A percentile compares a stretch with the other conserved stretches of the same genome.
Evolutionary conservation across 2,797 vertebrate species (phyloP).

Genomic region (Botia almorhae): DNA sequence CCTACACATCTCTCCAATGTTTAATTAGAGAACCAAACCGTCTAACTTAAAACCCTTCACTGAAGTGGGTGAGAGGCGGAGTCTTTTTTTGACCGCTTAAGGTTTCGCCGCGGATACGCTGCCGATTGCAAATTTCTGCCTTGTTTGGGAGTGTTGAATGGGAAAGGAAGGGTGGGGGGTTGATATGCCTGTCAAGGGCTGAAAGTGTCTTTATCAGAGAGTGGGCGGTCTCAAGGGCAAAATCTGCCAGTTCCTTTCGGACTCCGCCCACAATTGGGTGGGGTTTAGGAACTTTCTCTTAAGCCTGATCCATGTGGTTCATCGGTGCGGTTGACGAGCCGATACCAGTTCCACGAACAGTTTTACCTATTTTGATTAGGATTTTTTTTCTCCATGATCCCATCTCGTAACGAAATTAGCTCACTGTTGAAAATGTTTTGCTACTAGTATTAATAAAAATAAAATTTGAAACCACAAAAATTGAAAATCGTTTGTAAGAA

Average conservation of each 20-base stretch:
- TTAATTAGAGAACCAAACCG: conserved; percentile 58
- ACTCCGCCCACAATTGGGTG: conserved; percentile 68
- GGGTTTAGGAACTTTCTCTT: conserved; percentile 66
- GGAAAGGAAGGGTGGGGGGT: conserved; percentile 52
- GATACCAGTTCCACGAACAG: conserved; percentile 72
- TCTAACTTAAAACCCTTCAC: conserved; percentile 61
- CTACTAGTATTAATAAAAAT: conserved; percentile 75
- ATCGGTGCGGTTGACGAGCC: conserved; percentile 69
- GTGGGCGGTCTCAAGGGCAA: conserved; percentile 61
- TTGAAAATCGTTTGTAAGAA: conserved; percentile 63
- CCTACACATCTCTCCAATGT: conserved; percentile 69
- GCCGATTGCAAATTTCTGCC: conserved; percentile 58
- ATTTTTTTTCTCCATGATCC: conserved; percentile 73
- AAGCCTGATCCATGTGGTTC: conserved; percentile 70
- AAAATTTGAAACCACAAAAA: conserved; percentile 64
- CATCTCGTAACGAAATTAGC: conserved; percentile 69
- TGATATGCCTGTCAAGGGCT: conserved; percentile 63
- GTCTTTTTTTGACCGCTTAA: conserved; percentile 68
- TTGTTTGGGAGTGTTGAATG: conserved; percentile 49
- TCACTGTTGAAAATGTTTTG: conserved; percentile 76
- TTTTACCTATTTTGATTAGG: conserved; percentile 75
- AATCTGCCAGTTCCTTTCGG: conserved; percentile 69
- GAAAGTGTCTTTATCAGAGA: conserved; percentile 62
- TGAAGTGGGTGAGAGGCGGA: conserved; percentile 67
- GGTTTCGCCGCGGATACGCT: conserved; percentile 46